Conservation (phyloP, 2,113 vertebrate genomes). For the Alethe diademata region DNA sequence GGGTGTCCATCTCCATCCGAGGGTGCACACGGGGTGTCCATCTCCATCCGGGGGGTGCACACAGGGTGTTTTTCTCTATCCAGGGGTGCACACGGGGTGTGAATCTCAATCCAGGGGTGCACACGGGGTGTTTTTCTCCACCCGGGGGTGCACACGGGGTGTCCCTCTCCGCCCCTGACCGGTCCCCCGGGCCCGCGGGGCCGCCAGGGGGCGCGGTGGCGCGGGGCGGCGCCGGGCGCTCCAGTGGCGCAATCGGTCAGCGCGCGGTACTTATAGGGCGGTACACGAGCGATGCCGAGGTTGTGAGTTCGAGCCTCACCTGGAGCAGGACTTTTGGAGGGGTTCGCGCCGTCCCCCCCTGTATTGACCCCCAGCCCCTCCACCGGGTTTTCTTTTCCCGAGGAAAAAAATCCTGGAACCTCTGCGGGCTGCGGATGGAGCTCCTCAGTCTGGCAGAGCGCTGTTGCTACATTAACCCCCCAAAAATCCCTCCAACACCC, state of each 20-base stretch:
- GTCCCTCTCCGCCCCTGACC: no score
- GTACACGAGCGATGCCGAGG: slow-evolving; percentile 93
- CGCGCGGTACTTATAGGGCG: slow-evolving; percentile 97
- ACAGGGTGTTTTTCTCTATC: no score
- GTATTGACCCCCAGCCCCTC: fast-evolving
- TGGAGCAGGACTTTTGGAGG: slow-evolving; percentile 85
- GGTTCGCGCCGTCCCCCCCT: fast-evolving
- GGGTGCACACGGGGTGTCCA: no score
- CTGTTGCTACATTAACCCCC: no score
- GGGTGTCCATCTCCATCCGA: no score
- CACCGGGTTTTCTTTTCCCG: not conserved
- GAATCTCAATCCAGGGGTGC: no score
- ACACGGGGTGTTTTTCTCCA: not conserved
- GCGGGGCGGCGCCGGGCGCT: slow-evolving; percentile 63
- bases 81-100: no score
- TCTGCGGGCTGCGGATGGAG: not conserved
- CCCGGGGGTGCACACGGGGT: not conserved
- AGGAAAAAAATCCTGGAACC: no score
- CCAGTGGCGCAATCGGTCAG: slow-evolving; percentile 99
- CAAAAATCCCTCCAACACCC: not conserved
- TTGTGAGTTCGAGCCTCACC: slow-evolving; percentile 99
- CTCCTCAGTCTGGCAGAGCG: no score
- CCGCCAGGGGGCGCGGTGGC: not conserved
- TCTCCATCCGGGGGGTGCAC: no score
- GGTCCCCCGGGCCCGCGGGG: not conserved